Conservation (phyloP, 2,113 vertebrate genomes). For the Pygoscelis adeliae region DNA sequence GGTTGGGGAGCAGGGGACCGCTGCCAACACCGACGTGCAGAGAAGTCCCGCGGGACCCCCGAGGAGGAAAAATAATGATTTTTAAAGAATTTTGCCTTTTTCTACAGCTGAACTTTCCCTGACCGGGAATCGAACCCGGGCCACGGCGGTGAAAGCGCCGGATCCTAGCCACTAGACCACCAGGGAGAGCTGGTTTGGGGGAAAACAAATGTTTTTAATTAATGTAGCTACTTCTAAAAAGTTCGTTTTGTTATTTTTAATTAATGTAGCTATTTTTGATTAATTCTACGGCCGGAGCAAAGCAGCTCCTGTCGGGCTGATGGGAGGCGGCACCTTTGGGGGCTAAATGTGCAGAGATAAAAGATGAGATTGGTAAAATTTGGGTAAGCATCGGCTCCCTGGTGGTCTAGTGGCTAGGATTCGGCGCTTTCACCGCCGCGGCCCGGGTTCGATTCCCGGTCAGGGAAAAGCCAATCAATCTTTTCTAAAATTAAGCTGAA, state of each 20-base stretch:
- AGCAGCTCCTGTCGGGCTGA: accelerated
- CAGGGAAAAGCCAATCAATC: slow-evolving; percentile 43
- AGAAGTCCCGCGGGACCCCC: accelerated
- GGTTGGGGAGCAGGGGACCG: neutral
- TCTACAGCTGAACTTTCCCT: neutral
- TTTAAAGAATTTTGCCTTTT: accelerated
- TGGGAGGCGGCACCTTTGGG: neutral
- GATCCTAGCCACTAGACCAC: slow-evolving; percentile 80
- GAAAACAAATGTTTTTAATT: neutral
- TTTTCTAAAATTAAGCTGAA: neutral
- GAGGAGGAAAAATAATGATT: neutral
- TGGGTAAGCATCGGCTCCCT: accelerated
- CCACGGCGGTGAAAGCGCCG: slow-evolving; percentile 79
- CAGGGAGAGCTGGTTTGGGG: neutral
- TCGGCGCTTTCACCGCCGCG: slow-evolving; percentile 85
- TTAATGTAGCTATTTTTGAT: neutral
- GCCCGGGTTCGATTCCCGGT: slow-evolving; percentile 85
- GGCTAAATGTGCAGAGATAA: neutral
- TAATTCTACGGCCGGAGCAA: no score
- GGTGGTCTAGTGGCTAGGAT: slow-evolving; percentile 55
- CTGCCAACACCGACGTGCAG: neutral
- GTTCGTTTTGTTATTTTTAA: no score
- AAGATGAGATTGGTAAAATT: no score
- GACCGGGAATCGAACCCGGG: slow-evolving; percentile 80
- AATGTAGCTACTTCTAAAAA: neutral